Base-by-base conservation (phyloP, 2,797 vertebrate genomes). In the Sebastes miniatus region DNA sequence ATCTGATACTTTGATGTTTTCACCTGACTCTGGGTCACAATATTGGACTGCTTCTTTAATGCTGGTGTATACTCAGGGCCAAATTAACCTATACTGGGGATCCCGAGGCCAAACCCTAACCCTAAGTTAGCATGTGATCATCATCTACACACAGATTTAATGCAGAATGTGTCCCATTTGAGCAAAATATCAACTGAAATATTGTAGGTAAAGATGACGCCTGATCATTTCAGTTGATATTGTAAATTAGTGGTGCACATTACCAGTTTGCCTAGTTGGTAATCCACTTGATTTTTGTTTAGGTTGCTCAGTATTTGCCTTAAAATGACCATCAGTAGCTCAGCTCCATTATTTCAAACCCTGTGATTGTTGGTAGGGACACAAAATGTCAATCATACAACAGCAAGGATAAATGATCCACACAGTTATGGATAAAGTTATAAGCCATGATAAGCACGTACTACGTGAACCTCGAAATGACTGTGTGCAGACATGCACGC, bases 401-500 rank as follows among this genome's bases (percentile, higher is more conserved):
- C 50, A 71, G 57, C 43, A 20, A 73, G 18, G 18, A 63, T 12
- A 29, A 67, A 54, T 31, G 7, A 16, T 66, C 31, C 20, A 57
- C 2, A 47, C 14, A 58, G 47, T 25, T 36, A 31, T 47, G 36
- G 34, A 54, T 54, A 12, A 12, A 72, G 16, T 75, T n/a, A 66
- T 3, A 58, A 57, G 29, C 43, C 58, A 47, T n/a, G 27, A 43
- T 29, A 54, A 59, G 36, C 14, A 27, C 11, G 7, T 24, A 43
- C 32, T 29, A 61, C 6, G 12, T 34, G 16, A 86, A 62, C 36
- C 34, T 39, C 9, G 12, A 25, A 34, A 39, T 47, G 43, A 63
- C 43, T 68, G 62, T 59, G 36, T 59, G 36, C 43, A 47, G 63
- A 79, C 76, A 59, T 71, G 67, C 67, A 68, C 70, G 39, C 9